phyloP scores from a whole-genome alignment of 2,113 vertebrate genomes.

The Opisthocomus hoazin region DNA sequence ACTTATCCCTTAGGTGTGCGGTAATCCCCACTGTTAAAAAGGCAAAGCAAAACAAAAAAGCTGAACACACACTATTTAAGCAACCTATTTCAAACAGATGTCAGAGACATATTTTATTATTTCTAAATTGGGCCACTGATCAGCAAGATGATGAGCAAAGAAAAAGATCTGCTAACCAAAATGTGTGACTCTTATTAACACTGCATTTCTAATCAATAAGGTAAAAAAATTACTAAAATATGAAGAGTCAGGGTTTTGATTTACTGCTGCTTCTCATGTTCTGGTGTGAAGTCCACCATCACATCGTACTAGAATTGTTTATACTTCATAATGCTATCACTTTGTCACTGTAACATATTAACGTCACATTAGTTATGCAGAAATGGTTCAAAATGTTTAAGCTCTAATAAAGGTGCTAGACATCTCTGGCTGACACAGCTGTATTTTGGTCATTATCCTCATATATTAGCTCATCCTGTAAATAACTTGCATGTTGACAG shows the following conservation, averaged over 20 bases:
- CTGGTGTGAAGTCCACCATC: slow-evolving; percentile 3
- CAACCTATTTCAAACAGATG: slow-evolving; percentile 53
- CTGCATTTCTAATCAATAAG: slow-evolving; percentile 49
- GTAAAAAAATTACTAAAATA: slow-evolving; percentile 48
- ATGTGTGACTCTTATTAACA: slow-evolving; percentile 18
- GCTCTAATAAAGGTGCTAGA: neutral
- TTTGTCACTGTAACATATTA: slow-evolving; percentile 21
- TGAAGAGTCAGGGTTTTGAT: slow-evolving; percentile 32
- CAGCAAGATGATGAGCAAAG: slow-evolving; percentile 44
- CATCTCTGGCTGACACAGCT: neutral
- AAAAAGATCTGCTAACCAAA: slow-evolving; percentile 34
- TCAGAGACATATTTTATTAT: slow-evolving; percentile 53
- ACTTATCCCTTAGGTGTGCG: slow-evolving; percentile 20
- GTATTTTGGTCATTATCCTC: slow-evolving; percentile 15
- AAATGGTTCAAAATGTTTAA: slow-evolving; percentile 17
- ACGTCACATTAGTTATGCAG: neutral
- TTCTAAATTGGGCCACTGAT: slow-evolving; percentile 54
- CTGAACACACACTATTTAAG: slow-evolving; percentile 40
- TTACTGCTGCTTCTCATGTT: slow-evolving; percentile 10
- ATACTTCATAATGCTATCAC: neutral
- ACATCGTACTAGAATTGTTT: neutral
- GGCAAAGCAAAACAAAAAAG: slow-evolving; percentile 4
- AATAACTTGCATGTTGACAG: neutral
- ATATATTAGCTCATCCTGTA: slow-evolving; percentile 7
- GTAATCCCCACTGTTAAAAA: slow-evolving; percentile 15